A percentile compares a stretch with the other conserved stretches of the same genome.
phyloP scores from a whole-genome alignment of 2,797 vertebrate genomes.

The Micropoecilia bifurca region DNA sequence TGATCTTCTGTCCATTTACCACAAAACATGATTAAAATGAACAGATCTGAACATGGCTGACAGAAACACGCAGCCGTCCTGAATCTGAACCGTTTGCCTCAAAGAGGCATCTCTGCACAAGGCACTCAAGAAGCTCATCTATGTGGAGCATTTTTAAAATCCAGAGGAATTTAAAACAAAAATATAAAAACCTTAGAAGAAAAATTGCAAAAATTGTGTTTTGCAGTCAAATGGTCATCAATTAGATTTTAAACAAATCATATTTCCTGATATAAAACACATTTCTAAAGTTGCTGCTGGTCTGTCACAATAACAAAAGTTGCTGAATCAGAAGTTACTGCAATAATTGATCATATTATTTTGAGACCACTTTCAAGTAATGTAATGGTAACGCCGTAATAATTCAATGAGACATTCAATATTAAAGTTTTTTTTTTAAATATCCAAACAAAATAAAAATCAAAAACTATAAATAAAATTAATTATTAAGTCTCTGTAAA shows the following conservation, averaged over 20 bases:
- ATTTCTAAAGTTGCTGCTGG: background rate
- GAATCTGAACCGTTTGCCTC: background rate
- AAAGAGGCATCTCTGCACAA: background rate
- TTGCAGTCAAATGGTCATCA: background rate
- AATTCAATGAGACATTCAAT: no score
- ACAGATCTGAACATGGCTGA: background rate
- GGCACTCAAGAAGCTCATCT: background rate
- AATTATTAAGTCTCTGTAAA: no score
- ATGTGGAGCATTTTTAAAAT: background rate
- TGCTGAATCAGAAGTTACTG: no score
- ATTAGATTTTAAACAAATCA: background rate
- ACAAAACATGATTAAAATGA: background rate
- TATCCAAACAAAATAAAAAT: no score
- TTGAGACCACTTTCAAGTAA: no score
- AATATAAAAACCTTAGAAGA: no score
- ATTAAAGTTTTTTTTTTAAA: no score
- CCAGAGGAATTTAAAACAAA: no score
- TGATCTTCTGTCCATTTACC: conserved; percentile 15
- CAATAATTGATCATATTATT: no score
- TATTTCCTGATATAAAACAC: background rate
- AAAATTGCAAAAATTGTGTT: background rate
- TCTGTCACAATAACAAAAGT: no score
- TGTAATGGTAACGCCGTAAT: no score
- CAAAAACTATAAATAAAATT: no score
- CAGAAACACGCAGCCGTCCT: conserved; percentile 26